Evolutionary conservation across 2,888 invertebrate species (phyloP), one percentile per base, ranked within the genome.

Genomic region (Lasius fuliginosus): DNA sequence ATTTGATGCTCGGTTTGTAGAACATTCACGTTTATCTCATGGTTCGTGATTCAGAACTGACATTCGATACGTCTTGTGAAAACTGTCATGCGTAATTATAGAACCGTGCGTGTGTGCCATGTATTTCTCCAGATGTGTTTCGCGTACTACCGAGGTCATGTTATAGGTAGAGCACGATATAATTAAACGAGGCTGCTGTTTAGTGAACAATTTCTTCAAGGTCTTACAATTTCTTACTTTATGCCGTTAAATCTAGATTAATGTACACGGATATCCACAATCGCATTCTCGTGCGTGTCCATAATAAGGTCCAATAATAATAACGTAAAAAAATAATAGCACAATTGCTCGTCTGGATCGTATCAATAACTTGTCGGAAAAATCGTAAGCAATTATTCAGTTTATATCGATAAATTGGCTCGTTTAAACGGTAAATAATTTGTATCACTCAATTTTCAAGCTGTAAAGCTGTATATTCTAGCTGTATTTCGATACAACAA

Each of bases 31-130:
- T 65, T 83, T 83, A 83, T 83, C 82, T 65, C 67, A 65, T 82
- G 82, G 67, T 67, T 65, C 46, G 60, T 58, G 82, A 82, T 83
- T 82, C 82, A 67, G 40, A 30, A 18, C 67, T 46, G 58, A 77
- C 77, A 77, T 77, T 77, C 56, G 77, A 77, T 77, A 77, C 77
- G 42, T 77, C 73, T 58, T 73, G 77, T 56, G 73, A 77, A 77
- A 71, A 77, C 77, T 77, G 73, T 71, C 77, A 73, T 77, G 77
- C 73, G 73, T 77, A 77, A 77, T 77, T 77, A 77, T 77, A 77
- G 77, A 77, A 77, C 42, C 12, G 53, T 40, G 67, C 40, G 53
- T 75, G 40, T 27, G 71, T 8, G 68, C 30, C 56, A 73, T 42
- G 77, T 58, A 40, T 71, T 56, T 40, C 56, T 73, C 73, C 76